Evolutionary conservation across 2,888 invertebrate species (phyloP), one percentile per base, ranked within the genome.

Genomic region (Ochropleura leucogaster): DNA sequence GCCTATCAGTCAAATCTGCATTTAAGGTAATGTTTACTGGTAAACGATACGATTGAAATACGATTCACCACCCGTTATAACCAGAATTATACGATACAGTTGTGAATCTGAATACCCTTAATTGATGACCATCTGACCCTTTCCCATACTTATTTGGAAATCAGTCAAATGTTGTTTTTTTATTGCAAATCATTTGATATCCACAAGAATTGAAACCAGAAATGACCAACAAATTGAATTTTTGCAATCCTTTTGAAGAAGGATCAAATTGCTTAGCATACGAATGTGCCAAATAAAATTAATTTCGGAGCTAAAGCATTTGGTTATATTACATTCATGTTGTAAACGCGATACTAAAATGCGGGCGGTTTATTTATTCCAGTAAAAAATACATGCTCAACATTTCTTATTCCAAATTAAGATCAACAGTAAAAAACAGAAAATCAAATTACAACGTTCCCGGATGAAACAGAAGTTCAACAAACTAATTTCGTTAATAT

Each of bases 401-500:
- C 14, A 59, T 68, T 51, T 4, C 20, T 53, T 49, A 6, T 30
- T 53, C 12, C 20, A 30, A 40, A 57, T 44, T 44, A 59, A 30
- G 16, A 68, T 8, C 47, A 57, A 46, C 3, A 30, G 12, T 14
- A 7, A 51, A 14, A 7, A 51, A 14, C 12, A 77, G 20, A 53
- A 68, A 68, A 49, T 60, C 49, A 47, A 68, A 62, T n/a, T 30
- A 69, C 40, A 62, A 57, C 4, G 14, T 62, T 18, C 9, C 49
- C 59, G 44, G 16, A 70, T 77, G n/a, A 55, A n/a, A 79, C 47
- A 63, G 42, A 46, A 64, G 66, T 78, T 64, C 51, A 9, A 60
- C n/a, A 46, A 71, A 82, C 49, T 55, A 55, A 81, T 69, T 67
- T 81, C 57, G 67, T 74, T 47, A 82, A 86, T 78, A 85, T 55